Conservation (phyloP, 2,113 vertebrate species). For the Oreotragus oreotragus region DNA sequence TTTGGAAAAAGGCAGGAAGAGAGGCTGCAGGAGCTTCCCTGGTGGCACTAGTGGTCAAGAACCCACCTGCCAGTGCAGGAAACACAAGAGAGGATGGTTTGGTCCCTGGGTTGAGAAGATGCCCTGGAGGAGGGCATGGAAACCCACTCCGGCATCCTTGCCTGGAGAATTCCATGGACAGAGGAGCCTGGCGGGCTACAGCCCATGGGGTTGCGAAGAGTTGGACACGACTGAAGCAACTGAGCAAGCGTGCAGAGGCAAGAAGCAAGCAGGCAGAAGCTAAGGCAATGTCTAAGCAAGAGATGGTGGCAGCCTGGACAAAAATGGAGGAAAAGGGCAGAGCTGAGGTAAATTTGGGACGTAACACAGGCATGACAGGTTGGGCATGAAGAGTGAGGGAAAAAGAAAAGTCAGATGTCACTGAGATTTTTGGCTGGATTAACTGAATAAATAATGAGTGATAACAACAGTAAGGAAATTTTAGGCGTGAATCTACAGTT, state of each 20-base stretch:
- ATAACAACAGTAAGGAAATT: not conserved
- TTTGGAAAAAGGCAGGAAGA: not conserved
- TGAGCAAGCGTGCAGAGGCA: not conserved
- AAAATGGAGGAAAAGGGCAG: not conserved
- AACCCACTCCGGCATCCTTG: not conserved
- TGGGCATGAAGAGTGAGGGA: not conserved
- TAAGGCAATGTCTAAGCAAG: not conserved
- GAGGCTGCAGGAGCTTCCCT: not conserved
- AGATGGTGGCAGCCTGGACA: not conserved
- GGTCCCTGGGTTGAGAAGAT: not conserved
- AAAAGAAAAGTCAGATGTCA: not conserved
- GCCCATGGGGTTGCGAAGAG: not conserved
- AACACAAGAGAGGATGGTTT: fast-evolving
- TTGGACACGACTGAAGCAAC: not conserved
- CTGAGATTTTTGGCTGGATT: not conserved
- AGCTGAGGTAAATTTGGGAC: not conserved
- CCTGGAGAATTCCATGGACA: not conserved
- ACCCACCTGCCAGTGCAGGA: not conserved
- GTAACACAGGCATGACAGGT: not conserved
- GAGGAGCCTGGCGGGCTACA: not conserved
- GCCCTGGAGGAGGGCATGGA: not conserved
- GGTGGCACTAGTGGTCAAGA: not conserved
- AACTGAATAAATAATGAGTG: not conserved
- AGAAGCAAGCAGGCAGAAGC: not conserved
- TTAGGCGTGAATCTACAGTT: not conserved